Evolutionary conservation across 2,797 vertebrate genomes (phyloP), one percentile per base, ranked within the genome.

Genomic region (Cichlasoma orientale): DNA sequence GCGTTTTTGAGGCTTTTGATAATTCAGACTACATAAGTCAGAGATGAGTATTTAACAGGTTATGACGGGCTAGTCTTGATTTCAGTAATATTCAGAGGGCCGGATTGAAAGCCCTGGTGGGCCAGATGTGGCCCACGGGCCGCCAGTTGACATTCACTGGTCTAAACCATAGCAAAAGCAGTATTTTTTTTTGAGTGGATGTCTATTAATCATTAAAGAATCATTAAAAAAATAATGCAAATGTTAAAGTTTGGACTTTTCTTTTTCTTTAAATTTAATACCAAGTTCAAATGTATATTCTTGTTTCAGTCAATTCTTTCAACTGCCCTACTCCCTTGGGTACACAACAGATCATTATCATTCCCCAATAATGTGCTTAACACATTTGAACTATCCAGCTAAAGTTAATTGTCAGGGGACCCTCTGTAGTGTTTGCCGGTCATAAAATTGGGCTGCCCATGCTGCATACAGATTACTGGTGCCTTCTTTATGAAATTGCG

Each of bases 281-380:
- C 23, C 25, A 68, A 68, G 50, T 68, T 31, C 10, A 68, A 50
- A 47, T 0, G 18, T 38, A 66, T 16, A 10, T 55, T 74, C 10
- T 55, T 53, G 18, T 80, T 78, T 44, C 21, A 59, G 4, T 9
- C 38, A 18, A 25, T 63, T 66, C 10, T 58, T 69, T 74, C 2
- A 75, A 29, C 19, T 21, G 56, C 53, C 38, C 21, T 0, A 2
- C 25, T 74, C 63, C 57, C 72, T 58, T 33, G 72, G 72, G 54
- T 4, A 3, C 70, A 66, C 52, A 80, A 69, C 19, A 31, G 58
- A 75, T 87, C 47, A 78, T 90, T 78, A 78, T 72, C 80, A 59
- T 76, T 79, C 72, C 66, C 41, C 72, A 63, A 58, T 73, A 82
- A 74, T 25, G 23, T 66, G 47, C 70, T 63, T 47, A 80, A 73